A percentile compares a stretch with the other conserved stretches of the same genome.
These are phyloP conservation scores for Scarus forsteni DNA, from an alignment of 2,797 vertebrate species.

Conservation along the genomic window DNA sequence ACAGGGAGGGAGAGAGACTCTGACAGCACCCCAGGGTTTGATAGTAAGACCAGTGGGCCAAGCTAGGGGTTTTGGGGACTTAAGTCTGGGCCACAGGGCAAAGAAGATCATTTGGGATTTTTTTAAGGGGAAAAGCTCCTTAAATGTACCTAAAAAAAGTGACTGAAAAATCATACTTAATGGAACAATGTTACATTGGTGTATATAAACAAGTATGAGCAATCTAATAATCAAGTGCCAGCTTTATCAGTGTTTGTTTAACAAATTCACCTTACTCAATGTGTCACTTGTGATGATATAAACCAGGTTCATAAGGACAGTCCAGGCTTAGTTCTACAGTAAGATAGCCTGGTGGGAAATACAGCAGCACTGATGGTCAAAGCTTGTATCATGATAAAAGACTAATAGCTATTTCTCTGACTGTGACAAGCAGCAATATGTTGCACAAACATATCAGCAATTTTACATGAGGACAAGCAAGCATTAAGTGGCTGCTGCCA, in stretches of 20 bases:
- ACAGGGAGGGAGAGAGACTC: constrained; percentile 51
- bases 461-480: constrained; percentile 53
- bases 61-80: constrained; percentile 43
- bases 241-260: constrained; percentile 7
- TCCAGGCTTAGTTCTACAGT: constrained; percentile 25
- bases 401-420: constrained; percentile 27
- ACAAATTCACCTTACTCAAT: background rate
- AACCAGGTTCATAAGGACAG: background rate
- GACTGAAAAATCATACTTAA: no score
- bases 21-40: constrained; percentile 55
- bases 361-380: constrained; percentile 48
- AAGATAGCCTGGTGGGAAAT: constrained; percentile 41
- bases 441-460: constrained; percentile 59
- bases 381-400: constrained; percentile 61
- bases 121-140: constrained; percentile 17
- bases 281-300: constrained; percentile 13
- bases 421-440: constrained; percentile 68
- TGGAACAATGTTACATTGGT: background rate
- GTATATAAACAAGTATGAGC: background rate
- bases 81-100: constrained; percentile 23
- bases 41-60: constrained; percentile 37
- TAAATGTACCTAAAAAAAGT: constrained; percentile 1
- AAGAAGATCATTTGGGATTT: constrained; percentile 29
- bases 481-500: constrained; percentile 40
- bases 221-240: background rate